Percentiles rank a stretch among this genome's conserved stretches.
Conservation (phyloP, 1,140 invertebrate species). For the Wasmannia auropunctata region DNA sequence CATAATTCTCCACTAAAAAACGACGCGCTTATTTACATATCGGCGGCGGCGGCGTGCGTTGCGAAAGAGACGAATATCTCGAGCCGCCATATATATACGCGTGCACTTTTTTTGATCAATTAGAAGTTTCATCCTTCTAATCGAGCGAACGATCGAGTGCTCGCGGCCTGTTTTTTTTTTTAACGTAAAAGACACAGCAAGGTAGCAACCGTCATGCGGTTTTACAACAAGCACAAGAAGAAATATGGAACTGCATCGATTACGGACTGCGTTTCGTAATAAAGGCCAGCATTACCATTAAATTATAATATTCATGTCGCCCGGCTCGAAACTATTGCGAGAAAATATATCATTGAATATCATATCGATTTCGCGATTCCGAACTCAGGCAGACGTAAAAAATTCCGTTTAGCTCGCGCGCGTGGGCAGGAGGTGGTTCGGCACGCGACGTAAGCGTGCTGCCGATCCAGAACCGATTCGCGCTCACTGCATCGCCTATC, state of each 20-base stretch:
- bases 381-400: not conserved
- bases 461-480: constrained; percentile 2
- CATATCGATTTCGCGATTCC: not conserved
- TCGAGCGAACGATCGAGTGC: not conserved
- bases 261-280: not conserved
- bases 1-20: constrained; percentile 42
- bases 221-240: too few relatives aligned
- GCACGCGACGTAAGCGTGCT: constrained; percentile 27
- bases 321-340: not conserved
- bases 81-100: not conserved
- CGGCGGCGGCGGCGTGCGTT: not conserved
- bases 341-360: not conserved
- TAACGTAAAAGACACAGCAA: not conserved
- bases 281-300: not conserved
- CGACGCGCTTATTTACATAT: constrained; percentile 45
- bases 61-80: constrained; percentile 12
- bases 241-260: not conserved
- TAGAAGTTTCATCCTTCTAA: not conserved
- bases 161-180: not conserved
- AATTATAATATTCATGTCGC: not conserved
- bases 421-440: not conserved
- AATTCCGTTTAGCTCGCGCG: constrained; percentile 1
- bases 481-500: not conserved
- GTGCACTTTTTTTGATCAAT: constrained; percentile 36
- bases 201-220: not conserved